Evolutionary conservation across 2,797 vertebrate species (phyloP).

Genomic region (Huso huso): DNA sequence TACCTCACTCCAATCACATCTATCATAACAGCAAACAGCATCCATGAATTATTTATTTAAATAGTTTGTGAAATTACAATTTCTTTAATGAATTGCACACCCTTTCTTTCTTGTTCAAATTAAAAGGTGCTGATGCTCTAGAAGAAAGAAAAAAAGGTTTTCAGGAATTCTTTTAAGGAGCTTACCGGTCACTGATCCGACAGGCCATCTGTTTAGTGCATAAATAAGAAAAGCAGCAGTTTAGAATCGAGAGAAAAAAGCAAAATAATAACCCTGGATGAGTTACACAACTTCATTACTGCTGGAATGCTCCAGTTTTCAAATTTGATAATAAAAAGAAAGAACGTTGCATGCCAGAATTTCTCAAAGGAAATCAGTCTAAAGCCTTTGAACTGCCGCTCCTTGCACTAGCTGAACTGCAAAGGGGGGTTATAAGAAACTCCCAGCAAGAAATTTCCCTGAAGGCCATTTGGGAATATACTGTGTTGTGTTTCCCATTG

Average conservation of each 20-base stretch:
- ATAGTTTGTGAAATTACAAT: conserved; percentile 7
- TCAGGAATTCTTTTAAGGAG: conserved; percentile 25
- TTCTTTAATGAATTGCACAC: background rate
- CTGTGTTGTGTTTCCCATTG: no score
- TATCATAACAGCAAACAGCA: background rate
- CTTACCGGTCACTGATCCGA: conserved; percentile 35
- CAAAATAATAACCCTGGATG: conserved; percentile 10
- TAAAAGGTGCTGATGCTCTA: conserved; percentile 28
- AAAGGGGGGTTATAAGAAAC: no score
- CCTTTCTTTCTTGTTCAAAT: conserved; percentile 24
- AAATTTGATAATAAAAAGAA: conserved; percentile 13
- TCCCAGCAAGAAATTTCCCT: no score
- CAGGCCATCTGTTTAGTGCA: conserved; percentile 25
- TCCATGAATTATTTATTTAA: background rate
- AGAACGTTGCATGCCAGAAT: conserved; percentile 11
- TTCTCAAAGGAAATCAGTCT: conserved; percentile 8
- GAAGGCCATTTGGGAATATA: no score
- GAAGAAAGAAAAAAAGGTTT: conserved; percentile 14
- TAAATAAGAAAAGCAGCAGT: conserved; percentile 27
- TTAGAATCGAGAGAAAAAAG: conserved; percentile 6
- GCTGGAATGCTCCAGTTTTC: conserved; percentile 23
- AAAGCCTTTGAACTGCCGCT: no score
- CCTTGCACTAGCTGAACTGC: no score
- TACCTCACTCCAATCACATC: background rate
- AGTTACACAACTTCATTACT: conserved; percentile 28